These are phyloP conservation scores for Andrena chrysosceles DNA, from an alignment of 2,888 invertebrate genomes.

Conservation along the genomic window DNA sequence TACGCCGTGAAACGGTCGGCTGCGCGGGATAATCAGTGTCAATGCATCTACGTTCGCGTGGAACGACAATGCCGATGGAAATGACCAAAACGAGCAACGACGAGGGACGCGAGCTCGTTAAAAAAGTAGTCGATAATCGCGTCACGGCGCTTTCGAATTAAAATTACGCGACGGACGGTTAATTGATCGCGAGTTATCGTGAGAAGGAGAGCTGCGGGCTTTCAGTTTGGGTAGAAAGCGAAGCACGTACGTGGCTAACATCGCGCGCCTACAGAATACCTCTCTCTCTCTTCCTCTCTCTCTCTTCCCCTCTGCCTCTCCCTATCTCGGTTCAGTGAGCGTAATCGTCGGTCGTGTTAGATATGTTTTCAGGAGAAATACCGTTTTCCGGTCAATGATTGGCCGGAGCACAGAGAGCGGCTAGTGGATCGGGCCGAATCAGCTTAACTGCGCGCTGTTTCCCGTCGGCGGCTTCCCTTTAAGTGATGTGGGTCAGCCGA, in stretches of 20 bases:
- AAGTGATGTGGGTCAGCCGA: conserved; percentile 62
- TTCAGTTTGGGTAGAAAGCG: conserved; percentile 8
- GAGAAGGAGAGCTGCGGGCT: background rate
- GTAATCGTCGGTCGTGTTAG: conserved; percentile 54
- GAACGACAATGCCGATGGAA: background rate
- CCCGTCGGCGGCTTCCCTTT: conserved; percentile 50
- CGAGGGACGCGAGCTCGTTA: background rate
- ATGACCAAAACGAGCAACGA: background rate
- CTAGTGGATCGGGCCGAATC: conserved; percentile 56
- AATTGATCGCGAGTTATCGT: conserved; percentile 22
- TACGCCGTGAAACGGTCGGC: conserved; percentile 1
- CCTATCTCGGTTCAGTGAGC: conserved; percentile 25
- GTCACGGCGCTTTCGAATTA: too few species aligned
- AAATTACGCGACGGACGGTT: background rate
- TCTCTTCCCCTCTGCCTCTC: too few species aligned
- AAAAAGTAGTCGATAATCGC: conserved; percentile 9
- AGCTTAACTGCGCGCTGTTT: conserved; percentile 62
- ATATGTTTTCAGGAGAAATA: conserved; percentile 59
- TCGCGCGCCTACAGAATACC: conserved; percentile 22
- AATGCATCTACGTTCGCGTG: background rate
- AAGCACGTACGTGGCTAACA: conserved; percentile 28
- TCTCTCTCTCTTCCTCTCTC: background rate
- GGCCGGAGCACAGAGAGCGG: conserved; percentile 43
- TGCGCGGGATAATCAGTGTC: background rate
- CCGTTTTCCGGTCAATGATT: conserved; percentile 61